These are phyloP conservation scores for Magallana ariakensis DNA, from an alignment of 1,140 invertebrate species.

Conservation along the genomic window DNA sequence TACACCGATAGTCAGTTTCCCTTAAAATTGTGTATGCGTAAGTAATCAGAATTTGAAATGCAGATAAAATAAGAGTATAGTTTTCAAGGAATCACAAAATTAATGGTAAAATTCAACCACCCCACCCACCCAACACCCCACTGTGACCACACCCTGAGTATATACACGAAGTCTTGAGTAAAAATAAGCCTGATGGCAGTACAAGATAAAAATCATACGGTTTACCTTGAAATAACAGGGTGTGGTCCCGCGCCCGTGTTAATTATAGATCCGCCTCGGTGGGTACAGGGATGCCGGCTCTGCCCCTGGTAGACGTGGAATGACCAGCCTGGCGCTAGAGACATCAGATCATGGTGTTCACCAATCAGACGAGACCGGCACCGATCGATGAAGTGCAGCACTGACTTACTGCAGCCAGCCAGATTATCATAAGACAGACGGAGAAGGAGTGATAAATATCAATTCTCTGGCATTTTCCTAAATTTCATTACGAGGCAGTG, in stretches of 20 bases:
- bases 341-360: slow-evolving; percentile 17
- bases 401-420: slow-evolving; percentile 14
- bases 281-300: not conserved
- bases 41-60: too few species aligned
- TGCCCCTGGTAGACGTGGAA: not conserved
- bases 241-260: not conserved
- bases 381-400: slow-evolving; percentile 5
- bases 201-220: not conserved
- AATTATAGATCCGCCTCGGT: not conserved
- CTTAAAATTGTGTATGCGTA: too few species aligned
- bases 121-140: too few species aligned
- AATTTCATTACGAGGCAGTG: not conserved
- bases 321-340: not conserved
- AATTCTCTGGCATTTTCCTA: slow-evolving; percentile 16
- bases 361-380: not conserved
- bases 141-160: not conserved
- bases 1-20: too few species aligned
- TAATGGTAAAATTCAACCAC: too few species aligned
- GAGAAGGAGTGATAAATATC: not conserved
- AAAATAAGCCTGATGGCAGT: not conserved
- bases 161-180: not conserved
- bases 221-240: not conserved
- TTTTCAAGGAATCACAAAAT: too few species aligned
- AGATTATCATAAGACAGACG: slow-evolving; percentile 16
- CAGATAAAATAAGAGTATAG: too few species aligned